These are phyloP conservation scores for Amphiprion ocellaris DNA, from an alignment of 2,113 vertebrate genomes.

Conservation along the genomic window DNA sequence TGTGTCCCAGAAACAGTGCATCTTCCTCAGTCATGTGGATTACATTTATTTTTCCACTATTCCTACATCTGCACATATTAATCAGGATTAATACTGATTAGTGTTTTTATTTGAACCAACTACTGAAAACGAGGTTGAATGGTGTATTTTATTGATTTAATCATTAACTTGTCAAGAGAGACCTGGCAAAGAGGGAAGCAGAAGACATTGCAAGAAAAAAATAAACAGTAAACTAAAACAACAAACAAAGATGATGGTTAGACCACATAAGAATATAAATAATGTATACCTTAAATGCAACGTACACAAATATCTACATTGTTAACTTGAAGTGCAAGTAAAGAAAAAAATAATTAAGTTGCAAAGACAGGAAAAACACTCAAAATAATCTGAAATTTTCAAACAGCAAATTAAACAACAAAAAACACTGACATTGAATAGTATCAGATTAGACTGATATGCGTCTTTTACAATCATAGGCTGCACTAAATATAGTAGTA, in stretches of 20 bases:
- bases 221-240: background rate
- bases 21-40: background rate
- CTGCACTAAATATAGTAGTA: too few species aligned
- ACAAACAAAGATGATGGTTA: background rate
- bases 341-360: too few species aligned
- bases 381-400: too few species aligned
- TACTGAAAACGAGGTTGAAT: background rate
- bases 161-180: background rate
- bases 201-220: background rate
- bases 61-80: background rate
- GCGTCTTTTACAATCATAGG: too few species aligned
- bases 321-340: background rate
- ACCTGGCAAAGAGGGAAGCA: too few species aligned
- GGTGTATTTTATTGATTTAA: background rate
- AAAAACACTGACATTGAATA: too few species aligned
- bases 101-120: background rate
- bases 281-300: background rate
- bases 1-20: background rate
- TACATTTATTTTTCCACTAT: background rate
- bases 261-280: background rate
- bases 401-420: too few species aligned
- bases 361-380: too few species aligned
- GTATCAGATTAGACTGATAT: too few species aligned
- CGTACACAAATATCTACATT: background rate
- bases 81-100: too few species aligned